A percentile compares a stretch with the other conserved stretches of the same genome.
phyloP scores from a whole-genome alignment of 1,140 invertebrate genomes.

The Rhopalosiphum maidis region DNA sequence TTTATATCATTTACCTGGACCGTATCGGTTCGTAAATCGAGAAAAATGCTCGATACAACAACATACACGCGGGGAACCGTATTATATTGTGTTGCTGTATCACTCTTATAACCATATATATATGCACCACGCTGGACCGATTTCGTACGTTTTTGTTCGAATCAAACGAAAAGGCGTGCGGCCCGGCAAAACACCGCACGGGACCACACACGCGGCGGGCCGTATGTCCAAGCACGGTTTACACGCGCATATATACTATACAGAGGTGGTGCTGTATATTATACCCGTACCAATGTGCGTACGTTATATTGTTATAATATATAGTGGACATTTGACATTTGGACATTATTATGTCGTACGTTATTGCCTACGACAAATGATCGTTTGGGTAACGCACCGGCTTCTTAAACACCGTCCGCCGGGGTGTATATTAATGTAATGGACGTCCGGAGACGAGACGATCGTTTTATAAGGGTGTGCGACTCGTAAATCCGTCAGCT shows the following conservation, averaged over 20 bases:
- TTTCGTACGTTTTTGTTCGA: neutral
- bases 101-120: neutral
- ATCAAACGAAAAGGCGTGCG: constrained; percentile 40
- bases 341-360: neutral
- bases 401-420: neutral
- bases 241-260: neutral
- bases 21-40: neutral
- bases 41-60: neutral
- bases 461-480: neutral
- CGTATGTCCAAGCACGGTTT: neutral
- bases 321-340: neutral
- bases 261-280: neutral
- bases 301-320: neutral
- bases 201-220: constrained; percentile 29
- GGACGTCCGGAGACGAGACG: neutral
- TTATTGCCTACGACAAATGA: constrained; percentile 1
- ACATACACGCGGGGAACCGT: neutral
- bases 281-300: neutral
- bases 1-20: neutral
- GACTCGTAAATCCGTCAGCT: constrained; percentile 28
- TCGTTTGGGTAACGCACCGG: neutral
- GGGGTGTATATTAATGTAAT: neutral
- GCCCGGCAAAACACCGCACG: neutral
- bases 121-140: neutral
- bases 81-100: neutral